phyloP scores from a whole-genome alignment of 2,797 vertebrate species.

The Xiphophorus birchmanni region DNA sequence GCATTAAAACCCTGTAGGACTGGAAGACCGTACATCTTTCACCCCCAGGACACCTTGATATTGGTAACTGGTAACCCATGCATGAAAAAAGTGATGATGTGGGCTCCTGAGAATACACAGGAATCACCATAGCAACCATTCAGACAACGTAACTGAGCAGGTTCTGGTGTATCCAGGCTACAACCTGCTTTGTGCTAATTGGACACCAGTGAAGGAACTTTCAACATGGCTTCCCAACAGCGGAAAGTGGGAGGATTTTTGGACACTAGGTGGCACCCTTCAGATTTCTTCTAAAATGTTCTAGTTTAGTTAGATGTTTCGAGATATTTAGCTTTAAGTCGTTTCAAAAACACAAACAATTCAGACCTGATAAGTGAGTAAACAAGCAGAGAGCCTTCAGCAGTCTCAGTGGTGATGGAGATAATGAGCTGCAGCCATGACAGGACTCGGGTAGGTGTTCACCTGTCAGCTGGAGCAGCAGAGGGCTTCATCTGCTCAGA shows the following conservation, averaged over 20 bases:
- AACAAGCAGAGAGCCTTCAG: neutral
- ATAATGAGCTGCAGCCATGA: conserved; percentile 1
- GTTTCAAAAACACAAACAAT: neutral
- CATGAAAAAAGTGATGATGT: neutral
- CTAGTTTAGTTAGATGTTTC: neutral
- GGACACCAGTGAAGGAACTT: neutral
- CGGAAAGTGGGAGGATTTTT: neutral
- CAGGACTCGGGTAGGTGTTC: neutral
- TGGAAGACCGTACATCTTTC: neutral
- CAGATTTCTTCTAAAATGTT: neutral
- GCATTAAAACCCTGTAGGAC: neutral
- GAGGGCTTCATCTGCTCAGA: neutral
- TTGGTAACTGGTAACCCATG: neutral
- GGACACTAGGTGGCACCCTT: neutral
- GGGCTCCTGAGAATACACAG: neutral
- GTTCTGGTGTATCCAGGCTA: neutral
- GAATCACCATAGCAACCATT: neutral
- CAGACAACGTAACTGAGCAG: neutral
- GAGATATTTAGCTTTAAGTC: neutral
- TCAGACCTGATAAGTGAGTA: neutral
- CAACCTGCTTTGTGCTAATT: neutral
- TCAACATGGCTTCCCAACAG: neutral
- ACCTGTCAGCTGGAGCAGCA: conserved; percentile 1
- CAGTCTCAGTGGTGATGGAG: neutral
- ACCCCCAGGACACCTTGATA: neutral